Percentiles rank a stretch among this genome's conserved stretches.
Evolutionary conservation across 1,140 invertebrate species (phyloP).

Genomic region (Psilanteris sp.): DNA sequence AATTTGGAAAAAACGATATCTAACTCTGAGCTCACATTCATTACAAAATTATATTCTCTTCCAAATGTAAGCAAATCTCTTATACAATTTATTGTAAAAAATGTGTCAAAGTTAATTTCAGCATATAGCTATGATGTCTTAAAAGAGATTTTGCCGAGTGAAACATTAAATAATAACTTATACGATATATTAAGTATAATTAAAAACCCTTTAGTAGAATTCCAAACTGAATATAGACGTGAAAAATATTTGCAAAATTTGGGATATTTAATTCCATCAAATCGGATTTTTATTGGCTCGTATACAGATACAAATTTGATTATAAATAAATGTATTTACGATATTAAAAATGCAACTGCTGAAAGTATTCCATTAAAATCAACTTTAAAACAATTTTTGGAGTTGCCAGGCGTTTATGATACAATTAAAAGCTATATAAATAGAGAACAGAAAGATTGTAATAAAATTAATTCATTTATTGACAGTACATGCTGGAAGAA

Average conservation of each 20-base stretch:
- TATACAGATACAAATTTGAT: too few species aligned
- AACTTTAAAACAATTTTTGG: slow-evolving; percentile 20
- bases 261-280: too few species aligned
- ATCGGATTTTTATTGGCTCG: too few species aligned
- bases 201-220: too few species aligned
- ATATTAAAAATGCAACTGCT: slow-evolving; percentile 14
- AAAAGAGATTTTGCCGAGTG: too few species aligned
- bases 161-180: too few species aligned
- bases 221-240: too few species aligned
- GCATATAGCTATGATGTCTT: slow-evolving; percentile 2
- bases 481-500: slow-evolving; percentile 32
- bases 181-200: too few species aligned
- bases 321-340: too few species aligned
- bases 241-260: too few species aligned
- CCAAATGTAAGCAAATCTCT: slow-evolving; percentile 14
- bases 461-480: slow-evolving; percentile 16
- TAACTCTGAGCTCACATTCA: slow-evolving; percentile 7
- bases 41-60: slow-evolving; percentile 18
- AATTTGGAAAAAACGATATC: slow-evolving; percentile 3
- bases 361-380: slow-evolving; percentile 8
- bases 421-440: slow-evolving; percentile 4
- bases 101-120: slow-evolving; percentile 10
- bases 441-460: slow-evolving; percentile 3
- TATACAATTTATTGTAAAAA: slow-evolving; percentile 20
- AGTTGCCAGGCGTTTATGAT: slow-evolving; percentile 9